Evolutionary conservation across 2,888 invertebrate genomes (phyloP).

Genomic region (Tipula lateralis): DNA sequence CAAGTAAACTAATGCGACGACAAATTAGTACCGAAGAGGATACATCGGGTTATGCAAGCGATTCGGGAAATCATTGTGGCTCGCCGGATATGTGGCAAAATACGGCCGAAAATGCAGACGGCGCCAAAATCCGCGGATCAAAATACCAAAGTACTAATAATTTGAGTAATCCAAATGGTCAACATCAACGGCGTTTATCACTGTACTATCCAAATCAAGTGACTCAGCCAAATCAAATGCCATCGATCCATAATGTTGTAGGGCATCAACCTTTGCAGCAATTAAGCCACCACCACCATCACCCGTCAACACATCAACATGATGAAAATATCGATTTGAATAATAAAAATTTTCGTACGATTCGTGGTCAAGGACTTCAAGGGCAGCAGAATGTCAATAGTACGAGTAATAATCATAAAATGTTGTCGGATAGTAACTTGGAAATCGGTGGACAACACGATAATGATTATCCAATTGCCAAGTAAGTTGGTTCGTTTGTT

Average conservation of each 20-base stretch:
- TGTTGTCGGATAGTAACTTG: conserved; percentile 25
- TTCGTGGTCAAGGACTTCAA: conserved; percentile 27
- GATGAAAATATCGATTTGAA: conserved; percentile 6
- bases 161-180: neutral
- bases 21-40: conserved; percentile 58
- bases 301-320: neutral
- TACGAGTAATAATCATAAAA: neutral
- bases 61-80: conserved; percentile 57
- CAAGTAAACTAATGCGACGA: conserved; percentile 35
- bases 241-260: neutral
- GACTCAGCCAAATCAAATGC: neutral
- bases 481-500: neutral
- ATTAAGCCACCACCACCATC: neutral
- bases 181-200: neutral
- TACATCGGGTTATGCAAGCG: conserved; percentile 80
- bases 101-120: conserved; percentile 39
- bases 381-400: neutral
- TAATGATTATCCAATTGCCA: neutral
- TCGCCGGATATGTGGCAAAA: conserved; percentile 51
- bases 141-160: neutral
- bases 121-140: neutral
- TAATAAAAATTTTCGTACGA: neutral
- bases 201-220: neutral
- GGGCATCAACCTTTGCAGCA: neutral
- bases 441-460: conserved; percentile 7